Percentiles rank a stretch among this genome's conserved stretches.
phyloP scores from a whole-genome alignment of 2,113 vertebrate species.

The Eretmochelys imbricata region DNA sequence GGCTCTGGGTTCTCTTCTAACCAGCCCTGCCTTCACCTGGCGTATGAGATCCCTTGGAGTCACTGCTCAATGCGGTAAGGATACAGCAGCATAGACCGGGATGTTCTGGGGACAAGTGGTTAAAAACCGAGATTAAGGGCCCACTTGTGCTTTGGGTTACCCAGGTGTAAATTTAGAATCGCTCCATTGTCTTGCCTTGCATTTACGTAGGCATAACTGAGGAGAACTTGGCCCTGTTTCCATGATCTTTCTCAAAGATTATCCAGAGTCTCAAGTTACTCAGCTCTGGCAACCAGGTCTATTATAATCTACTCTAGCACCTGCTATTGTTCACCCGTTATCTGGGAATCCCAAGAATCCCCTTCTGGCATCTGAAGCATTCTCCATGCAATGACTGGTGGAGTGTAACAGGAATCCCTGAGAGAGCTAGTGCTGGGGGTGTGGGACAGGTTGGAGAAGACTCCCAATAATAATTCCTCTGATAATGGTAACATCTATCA shows the following conservation, averaged over 20 bases:
- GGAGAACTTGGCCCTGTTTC: background rate
- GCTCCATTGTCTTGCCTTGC: no score
- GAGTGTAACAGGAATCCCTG: background rate
- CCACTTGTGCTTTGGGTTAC: no score
- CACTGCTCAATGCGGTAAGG: no score
- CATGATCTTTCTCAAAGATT: background rate
- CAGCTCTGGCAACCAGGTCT: background rate
- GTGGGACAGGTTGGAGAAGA: no score
- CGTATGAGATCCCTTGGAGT: no score
- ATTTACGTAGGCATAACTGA: background rate
- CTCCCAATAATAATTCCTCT: no score
- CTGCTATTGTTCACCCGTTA: background rate
- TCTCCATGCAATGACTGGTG: background rate
- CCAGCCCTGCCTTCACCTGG: background rate
- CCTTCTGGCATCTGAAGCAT: background rate
- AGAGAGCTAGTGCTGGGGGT: background rate
- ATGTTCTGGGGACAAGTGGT: no score
- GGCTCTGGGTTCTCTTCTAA: background rate
- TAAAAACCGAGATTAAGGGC: no score
- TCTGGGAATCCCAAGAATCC: background rate
- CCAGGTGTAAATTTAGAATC: no score
- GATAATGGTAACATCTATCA: background rate
- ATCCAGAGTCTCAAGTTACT: background rate
- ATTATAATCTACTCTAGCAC: background rate
- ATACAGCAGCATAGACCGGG: no score